A percentile compares a stretch with the other conserved stretches of the same genome.
Conservation (phyloP, 1,140 invertebrate genomes). For the Oedothorax gibbosus region DNA sequence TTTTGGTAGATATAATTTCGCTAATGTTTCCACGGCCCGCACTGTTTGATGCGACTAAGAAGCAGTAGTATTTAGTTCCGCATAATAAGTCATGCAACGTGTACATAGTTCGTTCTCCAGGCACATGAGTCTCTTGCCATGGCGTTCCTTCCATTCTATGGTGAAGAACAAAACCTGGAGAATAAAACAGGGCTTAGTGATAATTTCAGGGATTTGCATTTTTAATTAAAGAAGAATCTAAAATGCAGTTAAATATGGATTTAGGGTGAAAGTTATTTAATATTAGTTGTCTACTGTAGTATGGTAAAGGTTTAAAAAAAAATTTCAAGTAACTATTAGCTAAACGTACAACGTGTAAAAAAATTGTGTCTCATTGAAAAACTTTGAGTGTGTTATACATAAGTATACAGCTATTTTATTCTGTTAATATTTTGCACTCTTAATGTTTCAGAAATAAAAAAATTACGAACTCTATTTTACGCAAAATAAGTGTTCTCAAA, state of each 20-base stretch:
- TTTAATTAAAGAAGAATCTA: neutral
- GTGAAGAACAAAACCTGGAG: constrained; percentile 46
- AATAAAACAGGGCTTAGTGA: neutral
- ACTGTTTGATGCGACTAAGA: constrained; percentile 69
- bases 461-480: no score
- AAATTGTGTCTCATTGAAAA: no score
- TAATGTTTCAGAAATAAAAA: no score
- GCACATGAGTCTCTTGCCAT: constrained; percentile 56
- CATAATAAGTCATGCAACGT: constrained; percentile 66
- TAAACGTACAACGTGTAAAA: no score
- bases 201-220: neutral
- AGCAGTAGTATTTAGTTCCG: constrained; percentile 68
- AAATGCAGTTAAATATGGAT: neutral
- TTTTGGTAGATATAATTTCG: constrained; percentile 66
- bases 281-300: neutral
- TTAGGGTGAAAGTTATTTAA: neutral
- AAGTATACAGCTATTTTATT: no score
- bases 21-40: constrained; percentile 68
- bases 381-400: no score
- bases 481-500: no score
- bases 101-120: constrained; percentile 63
- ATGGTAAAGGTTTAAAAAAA: no score
- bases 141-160: constrained; percentile 36
- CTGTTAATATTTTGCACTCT: no score
- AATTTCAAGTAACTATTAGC: no score